A percentile compares a stretch with the other conserved stretches of the same genome.
Evolutionary conservation across 2,888 invertebrate genomes (phyloP).

Genomic region (Cryptocephalus primarius): DNA sequence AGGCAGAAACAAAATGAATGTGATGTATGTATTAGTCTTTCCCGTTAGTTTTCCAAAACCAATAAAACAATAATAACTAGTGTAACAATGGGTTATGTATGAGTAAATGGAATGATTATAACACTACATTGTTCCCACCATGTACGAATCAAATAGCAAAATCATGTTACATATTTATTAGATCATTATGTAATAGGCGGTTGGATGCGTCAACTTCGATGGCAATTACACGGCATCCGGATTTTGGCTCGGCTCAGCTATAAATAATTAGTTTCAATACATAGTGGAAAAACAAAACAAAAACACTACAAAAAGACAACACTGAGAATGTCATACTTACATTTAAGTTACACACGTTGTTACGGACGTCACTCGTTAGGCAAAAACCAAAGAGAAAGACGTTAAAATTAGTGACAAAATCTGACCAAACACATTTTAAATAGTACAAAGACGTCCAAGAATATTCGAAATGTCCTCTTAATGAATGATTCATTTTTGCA

Average conservation of each 20-base stretch:
- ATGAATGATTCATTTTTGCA: too few relatives aligned
- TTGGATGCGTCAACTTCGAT: too few relatives aligned
- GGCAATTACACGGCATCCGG: too few relatives aligned
- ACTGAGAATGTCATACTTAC: slow-evolving; percentile 34
- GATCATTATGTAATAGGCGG: too few relatives aligned
- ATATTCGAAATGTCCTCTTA: background rate
- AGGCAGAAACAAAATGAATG: slow-evolving; percentile 6
- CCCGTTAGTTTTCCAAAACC: slow-evolving; percentile 35
- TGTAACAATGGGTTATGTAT: slow-evolving; percentile 1
- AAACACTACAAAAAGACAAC: slow-evolving; percentile 16
- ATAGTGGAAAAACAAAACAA: slow-evolving; percentile 10
- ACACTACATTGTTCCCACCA: slow-evolving; percentile 7
- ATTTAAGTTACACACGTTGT: slow-evolving; percentile 34
- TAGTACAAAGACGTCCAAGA: slow-evolving; percentile 4
- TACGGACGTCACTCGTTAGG: slow-evolving; percentile 41
- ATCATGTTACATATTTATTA: too few relatives aligned
- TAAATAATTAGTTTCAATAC: slow-evolving; percentile 4
- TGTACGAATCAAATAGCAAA: slow-evolving; percentile 1
- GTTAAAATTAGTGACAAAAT: slow-evolving; percentile 26
- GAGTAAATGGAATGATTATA: slow-evolving; percentile 7
- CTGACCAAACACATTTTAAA: slow-evolving; percentile 8
- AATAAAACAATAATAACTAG: slow-evolving; percentile 13
- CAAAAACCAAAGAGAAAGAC: slow-evolving; percentile 43
- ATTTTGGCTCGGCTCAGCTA: slow-evolving; percentile 1
- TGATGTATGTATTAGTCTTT: slow-evolving; percentile 29